Percentiles rank a stretch among this genome's conserved stretches.
Evolutionary conservation across 37 sponge, comb jelly and placozoan species (phyloP).

Genomic region (Axinella damicornis): DNA sequence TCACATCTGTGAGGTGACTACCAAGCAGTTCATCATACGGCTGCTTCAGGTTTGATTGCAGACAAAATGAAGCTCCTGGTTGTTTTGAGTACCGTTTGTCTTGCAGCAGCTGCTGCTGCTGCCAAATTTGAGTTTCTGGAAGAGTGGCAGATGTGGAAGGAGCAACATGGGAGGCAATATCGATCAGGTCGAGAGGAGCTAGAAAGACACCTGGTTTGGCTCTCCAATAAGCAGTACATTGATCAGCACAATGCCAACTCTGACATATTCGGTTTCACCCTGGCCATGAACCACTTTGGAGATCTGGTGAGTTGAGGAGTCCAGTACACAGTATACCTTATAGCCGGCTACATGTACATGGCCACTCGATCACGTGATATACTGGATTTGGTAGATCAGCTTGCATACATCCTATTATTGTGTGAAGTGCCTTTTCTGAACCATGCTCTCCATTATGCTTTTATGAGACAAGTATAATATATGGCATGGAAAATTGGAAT

Average conservation of each 20-base stretch:
- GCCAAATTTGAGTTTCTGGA: constrained; percentile 46
- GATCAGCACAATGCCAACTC: constrained; percentile 72
- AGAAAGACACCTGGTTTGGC: constrained; percentile 52
- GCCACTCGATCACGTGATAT: too few species aligned
- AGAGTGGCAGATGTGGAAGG: constrained; percentile 76
- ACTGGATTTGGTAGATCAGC: too few species aligned
- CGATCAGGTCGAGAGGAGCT: constrained; percentile 36
- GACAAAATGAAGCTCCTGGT: not conserved
- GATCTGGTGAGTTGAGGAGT: constrained; percentile 81
- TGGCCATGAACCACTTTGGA: constrained; percentile 77
- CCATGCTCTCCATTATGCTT: too few species aligned
- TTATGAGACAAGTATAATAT: too few species aligned
- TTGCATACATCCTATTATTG: too few species aligned
- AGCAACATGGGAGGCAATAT: constrained; percentile 51
- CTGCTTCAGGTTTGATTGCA: too few species aligned
- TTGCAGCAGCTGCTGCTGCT: constrained; percentile 8
- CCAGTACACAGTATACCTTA: too few species aligned
- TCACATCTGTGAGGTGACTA: too few species aligned
- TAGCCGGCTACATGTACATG: too few species aligned
- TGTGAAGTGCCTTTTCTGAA: too few species aligned
- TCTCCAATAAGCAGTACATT: constrained; percentile 71
- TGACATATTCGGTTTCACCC: constrained; percentile 66
- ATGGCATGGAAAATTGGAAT: not conserved
- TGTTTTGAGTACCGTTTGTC: not conserved
- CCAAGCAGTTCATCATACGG: too few species aligned